Percentiles rank a stretch among this genome's conserved stretches.
phyloP scores from a whole-genome alignment of 2,888 invertebrate genomes.

The Aphidius colemani region DNA sequence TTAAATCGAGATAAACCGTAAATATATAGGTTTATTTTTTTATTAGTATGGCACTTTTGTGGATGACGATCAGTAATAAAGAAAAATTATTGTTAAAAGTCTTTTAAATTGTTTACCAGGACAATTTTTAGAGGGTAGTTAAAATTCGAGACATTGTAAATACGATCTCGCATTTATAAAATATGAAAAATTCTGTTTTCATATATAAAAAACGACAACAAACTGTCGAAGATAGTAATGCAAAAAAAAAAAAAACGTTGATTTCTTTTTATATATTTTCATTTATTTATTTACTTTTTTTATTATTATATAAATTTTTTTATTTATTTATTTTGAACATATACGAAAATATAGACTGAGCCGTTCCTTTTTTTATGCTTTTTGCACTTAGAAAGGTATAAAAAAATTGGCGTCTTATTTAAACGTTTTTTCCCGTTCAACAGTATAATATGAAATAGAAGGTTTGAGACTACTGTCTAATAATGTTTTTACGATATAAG shows the following conservation, averaged over 20 bases:
- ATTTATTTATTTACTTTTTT: conserved; percentile 15
- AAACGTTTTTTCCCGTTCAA: conserved; percentile 45
- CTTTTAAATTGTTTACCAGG: conserved; percentile 42
- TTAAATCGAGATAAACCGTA: neutral
- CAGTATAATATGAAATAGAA: conserved; percentile 7
- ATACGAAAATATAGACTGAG: conserved; percentile 34
- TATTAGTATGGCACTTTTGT: conserved; percentile 7
- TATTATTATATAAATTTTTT: conserved; percentile 28
- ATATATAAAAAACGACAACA: conserved; percentile 22
- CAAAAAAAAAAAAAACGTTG: too few relatives aligned
- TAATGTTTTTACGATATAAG: conserved; percentile 58
- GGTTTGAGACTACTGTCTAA: conserved; percentile 39
- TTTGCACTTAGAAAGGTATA: conserved; percentile 43
- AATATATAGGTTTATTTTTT: neutral
- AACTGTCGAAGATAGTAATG: conserved; percentile 27
- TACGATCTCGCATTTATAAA: conserved; percentile 20
- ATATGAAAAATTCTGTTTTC: conserved; percentile 14
- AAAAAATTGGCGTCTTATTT: conserved; percentile 55
- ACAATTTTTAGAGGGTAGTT: conserved; percentile 54
- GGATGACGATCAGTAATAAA: conserved; percentile 11
- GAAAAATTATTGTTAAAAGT: conserved; percentile 20
- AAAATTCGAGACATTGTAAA: conserved; percentile 41
- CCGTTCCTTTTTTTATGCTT: conserved; percentile 36
- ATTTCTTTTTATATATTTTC: conserved; percentile 30
- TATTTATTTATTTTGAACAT: conserved; percentile 13